Conservation (phyloP, 2,113 vertebrate species). For the Grallaria varia region DNA sequence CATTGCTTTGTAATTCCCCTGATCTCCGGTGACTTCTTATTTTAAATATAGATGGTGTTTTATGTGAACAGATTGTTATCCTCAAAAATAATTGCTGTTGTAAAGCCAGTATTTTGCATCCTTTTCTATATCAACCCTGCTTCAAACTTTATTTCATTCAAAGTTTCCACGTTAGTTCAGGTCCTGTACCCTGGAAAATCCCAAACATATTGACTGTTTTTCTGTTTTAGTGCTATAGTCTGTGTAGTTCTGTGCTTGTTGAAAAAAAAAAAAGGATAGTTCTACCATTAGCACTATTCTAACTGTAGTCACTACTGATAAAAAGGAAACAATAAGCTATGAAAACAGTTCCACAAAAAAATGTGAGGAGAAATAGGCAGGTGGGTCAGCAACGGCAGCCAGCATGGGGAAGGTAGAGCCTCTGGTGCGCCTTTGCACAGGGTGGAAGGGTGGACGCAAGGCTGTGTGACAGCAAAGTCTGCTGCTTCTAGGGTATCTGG, state of each 20-base stretch:
- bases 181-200: not conserved
- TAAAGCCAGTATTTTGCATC: slow-evolving; percentile 22
- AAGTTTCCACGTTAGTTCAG: not conserved
- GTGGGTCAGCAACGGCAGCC: not conserved
- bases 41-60: slow-evolving; percentile 60
- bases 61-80: slow-evolving; percentile 65
- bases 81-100: slow-evolving; percentile 58
- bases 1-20: slow-evolving; percentile 61
- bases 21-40: slow-evolving; percentile 57
- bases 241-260: not conserved
- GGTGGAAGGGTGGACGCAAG: not conserved
- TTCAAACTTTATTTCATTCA: slow-evolving; percentile 42
- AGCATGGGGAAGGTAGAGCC: not conserved
- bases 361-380: not conserved
- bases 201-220: not conserved
- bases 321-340: not conserved
- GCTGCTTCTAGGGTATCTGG: not conserved
- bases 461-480: not conserved
- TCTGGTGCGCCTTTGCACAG: not conserved
- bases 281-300: not conserved
- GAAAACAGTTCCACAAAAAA: not conserved
- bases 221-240: not conserved
- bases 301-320: not conserved
- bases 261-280: not conserved
- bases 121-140: not conserved